Percentiles rank a stretch among this genome's conserved stretches.
Conservation (phyloP, 2,113 vertebrate species). For the Conger conger region DNA sequence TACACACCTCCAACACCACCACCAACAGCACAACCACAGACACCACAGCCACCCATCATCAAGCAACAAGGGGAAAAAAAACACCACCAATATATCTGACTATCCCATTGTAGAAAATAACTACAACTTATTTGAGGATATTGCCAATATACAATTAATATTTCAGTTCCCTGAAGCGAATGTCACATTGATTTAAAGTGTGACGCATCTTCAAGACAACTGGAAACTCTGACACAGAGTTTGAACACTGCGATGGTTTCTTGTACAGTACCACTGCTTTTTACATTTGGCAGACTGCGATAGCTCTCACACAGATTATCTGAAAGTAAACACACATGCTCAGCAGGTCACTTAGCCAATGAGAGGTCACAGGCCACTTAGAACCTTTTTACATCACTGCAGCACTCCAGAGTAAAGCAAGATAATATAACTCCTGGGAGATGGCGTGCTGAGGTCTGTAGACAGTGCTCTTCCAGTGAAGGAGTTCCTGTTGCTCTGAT, state of each 20-base stretch:
- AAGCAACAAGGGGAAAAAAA: too few relatives aligned
- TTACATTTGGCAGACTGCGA: not conserved
- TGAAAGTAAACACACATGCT: not conserved
- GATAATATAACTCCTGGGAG: not conserved
- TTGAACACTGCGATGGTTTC: conserved; percentile 12
- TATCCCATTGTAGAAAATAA: too few relatives aligned
- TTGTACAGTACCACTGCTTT: not conserved
- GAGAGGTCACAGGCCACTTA: not conserved
- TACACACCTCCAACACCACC: not conserved
- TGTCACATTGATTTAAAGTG: too few relatives aligned
- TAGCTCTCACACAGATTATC: not conserved
- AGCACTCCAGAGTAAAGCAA: not conserved
- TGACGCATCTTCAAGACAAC: too few relatives aligned
- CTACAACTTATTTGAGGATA: too few relatives aligned
- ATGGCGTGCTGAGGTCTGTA: not conserved
- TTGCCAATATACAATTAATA: too few relatives aligned
- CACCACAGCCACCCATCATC: too few relatives aligned
- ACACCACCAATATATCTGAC: too few relatives aligned
- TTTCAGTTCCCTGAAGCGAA: too few relatives aligned
- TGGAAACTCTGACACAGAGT: not conserved
- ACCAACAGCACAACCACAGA: too few relatives aligned
- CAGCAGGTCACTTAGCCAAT: not conserved
- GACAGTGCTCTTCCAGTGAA: not conserved
- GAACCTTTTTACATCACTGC: not conserved
- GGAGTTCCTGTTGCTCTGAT: too few relatives aligned